Base-by-base conservation (phyloP, 2,888 invertebrate species). In the Leucophora obtusa region DNA sequence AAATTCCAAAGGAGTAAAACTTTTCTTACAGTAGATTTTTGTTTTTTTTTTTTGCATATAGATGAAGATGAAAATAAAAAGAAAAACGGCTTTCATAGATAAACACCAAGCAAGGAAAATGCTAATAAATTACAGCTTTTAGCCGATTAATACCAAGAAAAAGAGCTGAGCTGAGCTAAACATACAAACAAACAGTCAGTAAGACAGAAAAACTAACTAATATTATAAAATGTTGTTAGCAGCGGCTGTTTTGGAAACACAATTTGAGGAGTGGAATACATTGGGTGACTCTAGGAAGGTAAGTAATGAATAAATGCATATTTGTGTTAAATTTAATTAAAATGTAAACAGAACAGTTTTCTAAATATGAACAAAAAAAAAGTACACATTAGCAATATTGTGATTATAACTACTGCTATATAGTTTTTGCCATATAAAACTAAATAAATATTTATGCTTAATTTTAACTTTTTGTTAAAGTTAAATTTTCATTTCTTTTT, bases 61-160 rank as follows among this genome's bases (percentile, higher is more conserved):
- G 66, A 70, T 80, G 77, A 70, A 77, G 69, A 74, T 77, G 72
- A 58, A 77, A 77, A 72, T 77, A 70, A 73, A 59, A 66, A 73
- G 54, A 66, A 71, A 72, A 62, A 71, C 69, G 68, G 56, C 65
- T 68, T 76, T 71, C 70, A 71, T 51, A 79, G 82, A 82, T 82
- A 82, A 82, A 82, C 78, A 80, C 82, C 66, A 71, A 73, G 77
- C 70, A 66, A 81, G 70, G 65, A 73, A 81, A 70, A 77, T 77
- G 73, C 81, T 81, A 77, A 81, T 81, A 81, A 81, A 81, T 81
- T 81, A 81, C 73, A 77, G 74, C 74, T 79, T 77, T 82, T 80
- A 79, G 82, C 73, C 82, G 82, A 82, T 82, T 77, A 82, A 79
- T 76, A 51, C 63, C 43, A 50, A 72, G 33, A 60, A 77, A 77